Base-by-base conservation (phyloP, 2,888 invertebrate species). In the Drosophila borborema region DNA sequence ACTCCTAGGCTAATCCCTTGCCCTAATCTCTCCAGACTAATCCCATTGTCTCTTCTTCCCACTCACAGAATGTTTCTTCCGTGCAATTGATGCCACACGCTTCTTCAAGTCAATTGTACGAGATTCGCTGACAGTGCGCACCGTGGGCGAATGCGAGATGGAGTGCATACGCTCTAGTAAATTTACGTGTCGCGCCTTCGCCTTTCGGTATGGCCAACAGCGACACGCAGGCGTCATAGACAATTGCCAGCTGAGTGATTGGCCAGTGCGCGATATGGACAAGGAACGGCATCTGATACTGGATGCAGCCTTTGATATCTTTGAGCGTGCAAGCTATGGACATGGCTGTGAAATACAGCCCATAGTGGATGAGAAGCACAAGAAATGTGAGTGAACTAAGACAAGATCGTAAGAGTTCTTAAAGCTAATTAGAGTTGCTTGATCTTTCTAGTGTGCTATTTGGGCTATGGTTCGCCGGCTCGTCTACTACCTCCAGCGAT, bases 161-260 rank as follows among this genome's bases (percentile, higher is more conserved):
- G 96, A 96, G 81, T 97, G 97, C 82, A 95, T 97, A 7, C 94
- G 95, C n/a, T 94, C 96, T 0, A 94, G 94, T 0, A 95, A 95
- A 45, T 97, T 97, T 93, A 96, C 96, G 59, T 97, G 97, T 87
- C 94, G 97, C 59, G 96, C 96, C 8, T 97, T 97, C 82, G 96
- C 97, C 80, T 97, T 58, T 90, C 96, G 96, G 80, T 96, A 96
- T 86, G 96, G 96, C 8, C 94, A 96, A 1, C 91, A 92, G 61
- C 94, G 95, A 0, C 95, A 95, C 56, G 95, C 95, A 0, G 95
- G 95, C 45, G 94, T 95, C 31, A 93, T 95, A 1, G 95, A 96
- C 77, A 97, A 97, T 92, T 97, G 97, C 80, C 95, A 96, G 54
- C 92, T 97, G 7, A 96, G 96, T 0, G 97, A 97, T 76, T 96